Evolutionary conservation across 2,888 invertebrate species (phyloP).

Genomic region (Cantharis flavilabris): DNA sequence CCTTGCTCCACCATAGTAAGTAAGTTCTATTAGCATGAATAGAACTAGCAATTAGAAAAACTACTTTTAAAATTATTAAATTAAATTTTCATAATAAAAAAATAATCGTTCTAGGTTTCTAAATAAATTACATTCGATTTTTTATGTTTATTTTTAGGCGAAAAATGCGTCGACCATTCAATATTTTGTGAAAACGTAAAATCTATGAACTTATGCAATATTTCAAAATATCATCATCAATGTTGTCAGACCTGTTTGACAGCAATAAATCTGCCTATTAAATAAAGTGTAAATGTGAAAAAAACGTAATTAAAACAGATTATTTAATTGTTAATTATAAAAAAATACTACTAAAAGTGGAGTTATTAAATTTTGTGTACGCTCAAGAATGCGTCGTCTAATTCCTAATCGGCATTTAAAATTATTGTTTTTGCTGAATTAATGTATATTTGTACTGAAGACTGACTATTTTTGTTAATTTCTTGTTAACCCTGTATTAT

Average conservation of each 20-base stretch:
- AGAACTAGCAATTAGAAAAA: slow-evolving; percentile 54
- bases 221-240: slow-evolving; percentile 80
- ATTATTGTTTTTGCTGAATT: neutral
- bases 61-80: neutral
- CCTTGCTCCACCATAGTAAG: slow-evolving; percentile 62
- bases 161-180: slow-evolving; percentile 79
- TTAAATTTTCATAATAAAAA: too few relatives aligned
- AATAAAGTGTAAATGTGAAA: neutral
- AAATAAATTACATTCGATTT: neutral
- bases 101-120: neutral
- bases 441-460: slow-evolving; percentile 13
- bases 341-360: neutral
- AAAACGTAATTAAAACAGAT: neutral
- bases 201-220: slow-evolving; percentile 85
- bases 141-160: slow-evolving; percentile 54
- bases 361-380: neutral
- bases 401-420: neutral
- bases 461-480: slow-evolving; percentile 22
- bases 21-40: slow-evolving; percentile 49
- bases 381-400: neutral
- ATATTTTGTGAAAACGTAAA: slow-evolving; percentile 86
- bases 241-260: slow-evolving; percentile 80
- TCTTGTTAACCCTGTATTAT: slow-evolving; percentile 17
- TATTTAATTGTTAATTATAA: neutral
- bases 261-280: neutral